Percentiles rank a stretch among this genome's conserved stretches.
Conservation (phyloP, 2,113 vertebrate genomes). For the Lucifuga dentata region DNA sequence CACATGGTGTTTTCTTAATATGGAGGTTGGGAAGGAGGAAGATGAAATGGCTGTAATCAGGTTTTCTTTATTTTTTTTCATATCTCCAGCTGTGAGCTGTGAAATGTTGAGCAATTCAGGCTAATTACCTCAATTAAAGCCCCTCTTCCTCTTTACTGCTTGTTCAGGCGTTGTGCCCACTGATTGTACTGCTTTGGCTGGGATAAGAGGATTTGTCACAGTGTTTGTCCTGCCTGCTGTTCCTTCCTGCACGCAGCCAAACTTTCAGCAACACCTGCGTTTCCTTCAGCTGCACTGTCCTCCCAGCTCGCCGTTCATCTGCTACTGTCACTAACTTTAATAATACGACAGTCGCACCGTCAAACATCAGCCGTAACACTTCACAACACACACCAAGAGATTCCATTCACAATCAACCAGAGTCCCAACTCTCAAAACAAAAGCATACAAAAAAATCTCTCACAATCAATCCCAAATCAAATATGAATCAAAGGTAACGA, state of each 20-base stretch:
- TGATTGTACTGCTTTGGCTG: constrained; percentile 26
- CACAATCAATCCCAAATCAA: no score
- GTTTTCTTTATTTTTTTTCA: constrained; percentile 11
- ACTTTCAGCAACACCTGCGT: not conserved
- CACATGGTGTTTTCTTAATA: not conserved
- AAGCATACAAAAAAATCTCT: no score
- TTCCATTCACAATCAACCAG: no score
- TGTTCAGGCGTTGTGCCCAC: not conserved
- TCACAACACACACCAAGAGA: no score
- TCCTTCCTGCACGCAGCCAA: constrained; percentile 2
- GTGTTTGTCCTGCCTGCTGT: constrained; percentile 26
- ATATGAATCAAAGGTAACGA: no score
- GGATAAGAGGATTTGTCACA: not conserved
- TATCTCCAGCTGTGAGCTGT: not conserved
- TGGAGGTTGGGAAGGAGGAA: not conserved
- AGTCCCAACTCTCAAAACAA: no score
- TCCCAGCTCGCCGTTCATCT: constrained; percentile 13
- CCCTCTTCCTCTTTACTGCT: not conserved
- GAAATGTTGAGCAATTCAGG: not conserved
- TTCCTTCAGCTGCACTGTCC: constrained; percentile 18
- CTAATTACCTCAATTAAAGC: not conserved
- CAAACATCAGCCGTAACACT: not conserved
- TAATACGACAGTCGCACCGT: not conserved
- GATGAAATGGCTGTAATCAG: constrained; percentile 12
- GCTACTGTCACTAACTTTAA: constrained; percentile 15